phyloP scores from a whole-genome alignment of 2,797 vertebrate species.

The Onychomys arenicola region DNA sequence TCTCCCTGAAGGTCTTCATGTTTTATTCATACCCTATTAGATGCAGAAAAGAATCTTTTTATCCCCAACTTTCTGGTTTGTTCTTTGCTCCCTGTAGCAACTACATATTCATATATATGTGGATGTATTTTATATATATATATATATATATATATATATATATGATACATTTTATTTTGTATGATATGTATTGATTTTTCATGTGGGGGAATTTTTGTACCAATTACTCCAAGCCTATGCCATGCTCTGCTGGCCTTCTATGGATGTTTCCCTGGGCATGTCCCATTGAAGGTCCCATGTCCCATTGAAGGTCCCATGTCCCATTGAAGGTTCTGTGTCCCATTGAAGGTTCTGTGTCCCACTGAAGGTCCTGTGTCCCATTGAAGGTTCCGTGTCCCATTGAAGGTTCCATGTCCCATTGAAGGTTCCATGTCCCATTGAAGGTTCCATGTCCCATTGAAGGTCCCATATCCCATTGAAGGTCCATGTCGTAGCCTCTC shows the following conservation, averaged over 20 bases:
- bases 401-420: too few species aligned
- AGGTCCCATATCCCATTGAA: too few species aligned
- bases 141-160: neutral
- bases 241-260: neutral
- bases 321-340: too few species aligned
- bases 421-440: too few species aligned
- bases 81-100: neutral
- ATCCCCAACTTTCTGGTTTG: neutral
- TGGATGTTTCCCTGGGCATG: neutral
- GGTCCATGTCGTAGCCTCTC: too few species aligned
- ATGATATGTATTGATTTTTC: neutral
- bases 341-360: too few species aligned
- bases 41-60: constrained; percentile 15
- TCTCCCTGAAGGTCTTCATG: constrained; percentile 61
- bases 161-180: neutral
- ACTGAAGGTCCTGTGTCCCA: too few species aligned
- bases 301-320: neutral
- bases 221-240: neutral
- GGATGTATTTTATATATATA: neutral
- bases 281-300: too few species aligned
- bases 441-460: too few species aligned
- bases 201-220: neutral
- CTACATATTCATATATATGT: neutral
- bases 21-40: constrained; percentile 66
- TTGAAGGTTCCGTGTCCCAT: too few species aligned